Conservation (phyloP, 2,113 vertebrate genomes). For the Sapayoa aenigma region DNA sequence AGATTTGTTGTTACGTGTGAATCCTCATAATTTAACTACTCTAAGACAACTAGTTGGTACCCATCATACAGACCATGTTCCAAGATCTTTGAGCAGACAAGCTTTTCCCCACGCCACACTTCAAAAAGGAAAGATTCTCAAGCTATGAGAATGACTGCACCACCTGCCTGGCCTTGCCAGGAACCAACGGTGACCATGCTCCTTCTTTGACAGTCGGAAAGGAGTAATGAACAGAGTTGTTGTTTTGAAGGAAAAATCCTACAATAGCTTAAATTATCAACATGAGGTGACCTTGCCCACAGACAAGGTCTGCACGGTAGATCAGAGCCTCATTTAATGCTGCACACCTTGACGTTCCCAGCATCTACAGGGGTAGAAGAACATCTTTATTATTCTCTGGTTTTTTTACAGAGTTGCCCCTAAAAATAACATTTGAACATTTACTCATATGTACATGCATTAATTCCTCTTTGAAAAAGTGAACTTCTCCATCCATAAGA, state of each 20-base stretch:
- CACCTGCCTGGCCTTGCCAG: background rate
- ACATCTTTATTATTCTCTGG: background rate
- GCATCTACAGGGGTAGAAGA: background rate
- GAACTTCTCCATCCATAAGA: background rate
- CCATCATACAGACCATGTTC: background rate
- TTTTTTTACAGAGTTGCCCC: background rate
- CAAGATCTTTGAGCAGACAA: background rate
- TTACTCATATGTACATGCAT: accelerated
- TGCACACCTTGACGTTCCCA: background rate
- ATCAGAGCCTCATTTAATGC: background rate
- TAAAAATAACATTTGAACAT: background rate
- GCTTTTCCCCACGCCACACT: background rate
- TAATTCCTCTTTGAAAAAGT: background rate
- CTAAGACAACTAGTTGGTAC: background rate
- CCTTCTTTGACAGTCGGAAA: background rate
- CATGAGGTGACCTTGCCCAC: background rate
- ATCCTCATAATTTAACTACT: background rate
- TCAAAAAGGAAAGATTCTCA: background rate
- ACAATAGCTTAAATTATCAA: background rate
- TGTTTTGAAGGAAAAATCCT: background rate
- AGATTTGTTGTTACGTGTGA: background rate
- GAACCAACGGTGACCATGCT: background rate
- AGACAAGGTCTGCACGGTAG: background rate
- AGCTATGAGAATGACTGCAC: background rate
- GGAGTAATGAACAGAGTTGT: background rate